Base-by-base conservation (phyloP, 1,140 invertebrate species). In the Aphis gossypii region DNA sequence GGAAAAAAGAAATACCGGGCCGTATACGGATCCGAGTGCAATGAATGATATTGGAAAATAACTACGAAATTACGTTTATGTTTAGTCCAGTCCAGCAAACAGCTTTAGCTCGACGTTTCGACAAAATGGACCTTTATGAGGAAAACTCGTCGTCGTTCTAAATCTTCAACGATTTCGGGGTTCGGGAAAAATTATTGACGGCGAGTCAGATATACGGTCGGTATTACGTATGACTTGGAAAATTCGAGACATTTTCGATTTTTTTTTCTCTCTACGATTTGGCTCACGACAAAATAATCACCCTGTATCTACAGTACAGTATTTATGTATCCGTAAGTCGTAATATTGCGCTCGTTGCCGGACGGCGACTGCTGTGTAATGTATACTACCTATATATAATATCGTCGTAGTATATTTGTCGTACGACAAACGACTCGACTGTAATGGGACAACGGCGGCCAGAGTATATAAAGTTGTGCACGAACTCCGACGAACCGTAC, bases 401-500 rank as follows among this genome's bases (percentile, higher is more conserved):
- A 35, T 76, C n/a, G 60, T 18, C 30, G 3, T 54, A 23, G 54
- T 76, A n/a, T 76, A n/a, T 76, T 76, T 76, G 60, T 76, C 60
- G 60, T 76, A 76, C 60, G 60, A 76, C 60, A 18, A 76, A 76
- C n/a, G 60, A n/a, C 30, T 76, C 30, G 5, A 76, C 60, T 76
- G 60, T n/a, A 76, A n/a, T 11, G 60, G 60, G 60, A 76, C 30
- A n/a, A 76, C 60, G 60, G n/a, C 2, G n/a, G n/a, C 2, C 14
- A 35, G 14, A 76, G 60, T n/a, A 60, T n/a, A 60, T 21, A 60
- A 76, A 76, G 60, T 76, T 76, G 60, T 76, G 30, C 60, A 76
- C 60, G n/a, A 76, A 18, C 30, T n/a, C 83, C 41, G 84, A 7
- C 51, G 51, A 35, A 89, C 88, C 48, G 86, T 88, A 88, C 86